Conservation (phyloP, 1,140 invertebrate genomes). For the Cyrtorhinus lividipennis region DNA sequence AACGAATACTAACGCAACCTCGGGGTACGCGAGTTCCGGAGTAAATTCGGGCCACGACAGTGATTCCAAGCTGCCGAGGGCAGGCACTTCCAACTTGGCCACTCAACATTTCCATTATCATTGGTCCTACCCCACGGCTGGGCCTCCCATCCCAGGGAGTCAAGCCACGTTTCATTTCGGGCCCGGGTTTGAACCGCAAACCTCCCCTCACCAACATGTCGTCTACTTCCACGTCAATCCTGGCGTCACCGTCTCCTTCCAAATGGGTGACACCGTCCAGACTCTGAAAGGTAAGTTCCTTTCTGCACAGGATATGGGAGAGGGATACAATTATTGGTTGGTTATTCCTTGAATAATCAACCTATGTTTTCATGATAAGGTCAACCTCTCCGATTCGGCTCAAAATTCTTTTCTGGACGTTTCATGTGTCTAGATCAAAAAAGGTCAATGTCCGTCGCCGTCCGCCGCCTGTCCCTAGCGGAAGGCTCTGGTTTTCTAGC, state of each 20-base stretch:
- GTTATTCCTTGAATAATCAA: no score
- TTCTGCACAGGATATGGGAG: no score
- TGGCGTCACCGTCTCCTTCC: constrained; percentile 49
- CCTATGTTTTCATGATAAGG: no score
- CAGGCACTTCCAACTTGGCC: constrained; percentile 26
- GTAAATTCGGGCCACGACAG: constrained; percentile 8
- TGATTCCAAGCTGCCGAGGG: constrained; percentile 20
- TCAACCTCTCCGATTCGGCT: no score
- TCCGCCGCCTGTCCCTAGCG: no score
- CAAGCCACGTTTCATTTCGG: constrained; percentile 36
- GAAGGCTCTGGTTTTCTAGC: no score
- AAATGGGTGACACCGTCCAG: constrained; percentile 47
- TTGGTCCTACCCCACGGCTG: constrained; percentile 28
- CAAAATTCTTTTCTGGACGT: no score
- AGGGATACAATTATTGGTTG: no score
- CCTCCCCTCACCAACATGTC: constrained; percentile 36
- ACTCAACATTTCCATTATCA: constrained; percentile 31
- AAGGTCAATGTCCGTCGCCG: no score
- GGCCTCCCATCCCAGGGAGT: constrained; percentile 22
- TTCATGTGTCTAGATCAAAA: no score
- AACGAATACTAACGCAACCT: constrained; percentile 14
- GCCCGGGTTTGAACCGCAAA: constrained; percentile 36
- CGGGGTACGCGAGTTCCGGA: neutral
- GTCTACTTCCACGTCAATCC: constrained; percentile 54
- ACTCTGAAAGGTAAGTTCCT: constrained; percentile 43